Evolutionary conservation across 2,888 invertebrate genomes (phyloP).

Genomic region (Prostheceraeus crozeri): DNA sequence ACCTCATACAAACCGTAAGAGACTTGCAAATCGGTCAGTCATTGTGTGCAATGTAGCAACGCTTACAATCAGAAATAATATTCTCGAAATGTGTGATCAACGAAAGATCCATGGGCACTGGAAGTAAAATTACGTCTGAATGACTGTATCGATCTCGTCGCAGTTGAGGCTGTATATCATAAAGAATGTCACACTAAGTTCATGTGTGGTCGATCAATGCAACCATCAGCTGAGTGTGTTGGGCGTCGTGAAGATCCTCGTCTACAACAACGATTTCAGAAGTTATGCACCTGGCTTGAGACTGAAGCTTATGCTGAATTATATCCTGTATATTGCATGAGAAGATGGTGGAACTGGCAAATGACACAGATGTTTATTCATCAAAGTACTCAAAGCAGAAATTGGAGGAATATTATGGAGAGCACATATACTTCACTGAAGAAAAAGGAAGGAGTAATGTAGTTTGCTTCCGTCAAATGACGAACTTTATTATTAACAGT

Average conservation of each 20-base stretch:
- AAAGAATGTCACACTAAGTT: slow-evolving; percentile 10
- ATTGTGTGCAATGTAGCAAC: too few relatives aligned
- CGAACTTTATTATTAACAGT: slow-evolving; percentile 9
- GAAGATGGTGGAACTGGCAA: slow-evolving; percentile 21
- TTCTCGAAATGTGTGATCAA: slow-evolving; percentile 24
- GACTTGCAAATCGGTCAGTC: too few relatives aligned
- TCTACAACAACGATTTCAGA: neutral
- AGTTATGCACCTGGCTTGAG: slow-evolving; percentile 18
- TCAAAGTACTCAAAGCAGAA: slow-evolving; percentile 2
- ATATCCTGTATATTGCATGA: slow-evolving; percentile 15
- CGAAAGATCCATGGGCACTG: slow-evolving; percentile 17
- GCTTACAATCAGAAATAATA: too few relatives aligned
- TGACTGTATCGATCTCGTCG: slow-evolving; percentile 11
- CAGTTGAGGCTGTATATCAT: slow-evolving; percentile 19
- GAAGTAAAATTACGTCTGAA: slow-evolving; percentile 13
- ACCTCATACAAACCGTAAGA: too few relatives aligned
- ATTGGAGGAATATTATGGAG: slow-evolving; percentile 15
- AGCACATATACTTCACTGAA: slow-evolving; percentile 26
- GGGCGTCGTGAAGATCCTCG: slow-evolving; percentile 19
- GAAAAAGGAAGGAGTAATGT: slow-evolving; percentile 20
- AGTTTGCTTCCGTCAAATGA: slow-evolving; percentile 26
- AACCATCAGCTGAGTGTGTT: slow-evolving; percentile 25
- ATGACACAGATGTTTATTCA: slow-evolving; percentile 21
- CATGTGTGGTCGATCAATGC: slow-evolving; percentile 19
- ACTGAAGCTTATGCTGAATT: slow-evolving; percentile 27